A percentile compares a stretch with the other conserved stretches of the same genome.
Evolutionary conservation across 2,888 invertebrate genomes (phyloP).

Genomic region (Caenorhabditis sinica): DNA sequence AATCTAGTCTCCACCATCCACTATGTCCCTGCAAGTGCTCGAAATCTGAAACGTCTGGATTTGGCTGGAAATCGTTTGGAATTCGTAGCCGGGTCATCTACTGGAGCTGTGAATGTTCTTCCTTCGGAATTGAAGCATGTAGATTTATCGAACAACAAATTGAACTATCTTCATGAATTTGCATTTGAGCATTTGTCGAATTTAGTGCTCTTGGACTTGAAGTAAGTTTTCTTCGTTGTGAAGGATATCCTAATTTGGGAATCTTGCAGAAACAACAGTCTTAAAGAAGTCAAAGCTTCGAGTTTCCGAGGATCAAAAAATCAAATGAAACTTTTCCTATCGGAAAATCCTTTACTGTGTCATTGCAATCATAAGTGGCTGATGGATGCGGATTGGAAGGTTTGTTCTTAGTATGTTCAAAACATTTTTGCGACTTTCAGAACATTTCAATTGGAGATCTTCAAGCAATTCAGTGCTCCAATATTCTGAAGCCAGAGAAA

Average conservation of each 20-base stretch:
- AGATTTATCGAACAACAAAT: slow-evolving; percentile 72
- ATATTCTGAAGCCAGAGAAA: slow-evolving; percentile 62
- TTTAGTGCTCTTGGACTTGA: slow-evolving; percentile 70
- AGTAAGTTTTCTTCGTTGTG: slow-evolving; percentile 50
- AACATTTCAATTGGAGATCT: slow-evolving; percentile 64
- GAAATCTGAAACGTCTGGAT: slow-evolving; percentile 72
- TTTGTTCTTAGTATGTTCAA: neutral
- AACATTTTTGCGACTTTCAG: neutral
- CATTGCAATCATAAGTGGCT: slow-evolving; percentile 70
- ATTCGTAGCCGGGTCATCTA: slow-evolving; percentile 64
- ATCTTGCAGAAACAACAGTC: slow-evolving; percentile 70
- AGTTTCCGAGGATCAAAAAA: slow-evolving; percentile 59
- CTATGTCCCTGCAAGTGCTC: slow-evolving; percentile 68
- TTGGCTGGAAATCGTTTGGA: slow-evolving; percentile 73
- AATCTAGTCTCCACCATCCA: slow-evolving; percentile 73
- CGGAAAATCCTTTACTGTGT: slow-evolving; percentile 68
- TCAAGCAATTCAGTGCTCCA: slow-evolving; percentile 57
- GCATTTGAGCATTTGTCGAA: slow-evolving; percentile 62
- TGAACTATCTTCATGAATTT: slow-evolving; percentile 69
- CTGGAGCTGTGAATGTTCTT: slow-evolving; percentile 70
- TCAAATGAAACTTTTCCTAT: slow-evolving; percentile 61
- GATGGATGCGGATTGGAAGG: slow-evolving; percentile 48
- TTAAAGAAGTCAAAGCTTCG: slow-evolving; percentile 66
- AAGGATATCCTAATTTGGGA: neutral
- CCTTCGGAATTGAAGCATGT: slow-evolving; percentile 66